A percentile compares a stretch with the other conserved stretches of the same genome.
Conservation (phyloP, 2,113 vertebrate species). For the Theristicus caerulescens region DNA sequence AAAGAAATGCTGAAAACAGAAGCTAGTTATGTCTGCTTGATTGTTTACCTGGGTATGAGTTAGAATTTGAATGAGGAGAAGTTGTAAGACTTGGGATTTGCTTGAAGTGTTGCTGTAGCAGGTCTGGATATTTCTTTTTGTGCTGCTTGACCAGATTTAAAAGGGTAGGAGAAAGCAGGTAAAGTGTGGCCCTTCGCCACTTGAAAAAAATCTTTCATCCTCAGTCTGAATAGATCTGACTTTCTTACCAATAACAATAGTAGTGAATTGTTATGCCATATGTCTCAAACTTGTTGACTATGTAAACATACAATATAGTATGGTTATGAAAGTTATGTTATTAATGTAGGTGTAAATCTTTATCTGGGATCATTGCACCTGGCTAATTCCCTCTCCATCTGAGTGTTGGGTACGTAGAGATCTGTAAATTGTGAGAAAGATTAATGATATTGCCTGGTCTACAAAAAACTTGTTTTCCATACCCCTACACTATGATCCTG, state of each 20-base stretch:
- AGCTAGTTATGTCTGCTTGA: neutral
- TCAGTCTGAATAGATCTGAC: neutral
- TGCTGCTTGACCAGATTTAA: neutral
- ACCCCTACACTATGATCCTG: neutral
- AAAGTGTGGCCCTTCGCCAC: neutral
- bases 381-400: neutral
- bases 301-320: neutral
- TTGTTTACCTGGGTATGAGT: neutral
- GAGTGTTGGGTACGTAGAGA: neutral
- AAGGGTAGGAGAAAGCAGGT: neutral
- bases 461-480: neutral
- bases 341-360: neutral
- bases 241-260: neutral
- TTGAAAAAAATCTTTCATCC: neutral
- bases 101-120: neutral
- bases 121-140: neutral
- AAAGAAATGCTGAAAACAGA: neutral
- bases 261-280: neutral
- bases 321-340: neutral
- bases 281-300: neutral
- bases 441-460: neutral
- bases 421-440: neutral
- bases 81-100: neutral
- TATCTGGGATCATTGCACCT: neutral
- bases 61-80: neutral